These are phyloP conservation scores for Amitus sp. DNA, from an alignment of 2,888 invertebrate species.

Conservation along the genomic window DNA sequence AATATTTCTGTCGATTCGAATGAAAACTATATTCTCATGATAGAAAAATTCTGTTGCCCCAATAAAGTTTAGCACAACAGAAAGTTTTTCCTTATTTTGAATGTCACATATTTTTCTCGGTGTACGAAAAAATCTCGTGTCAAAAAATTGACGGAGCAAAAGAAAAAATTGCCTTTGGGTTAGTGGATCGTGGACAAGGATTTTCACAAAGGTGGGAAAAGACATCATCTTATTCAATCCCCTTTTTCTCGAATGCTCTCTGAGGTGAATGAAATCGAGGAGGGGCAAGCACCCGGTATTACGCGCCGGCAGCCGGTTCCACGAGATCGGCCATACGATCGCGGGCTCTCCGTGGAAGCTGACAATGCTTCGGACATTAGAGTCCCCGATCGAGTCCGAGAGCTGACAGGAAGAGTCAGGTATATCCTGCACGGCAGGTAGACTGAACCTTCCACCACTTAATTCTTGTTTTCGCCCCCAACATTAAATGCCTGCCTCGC, in stretches of 20 bases:
- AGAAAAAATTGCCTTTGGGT: too few species aligned
- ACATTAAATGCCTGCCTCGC: conserved; percentile 41
- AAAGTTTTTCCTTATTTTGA: too few species aligned
- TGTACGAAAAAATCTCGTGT: too few species aligned
- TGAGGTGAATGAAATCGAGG: conserved; percentile 36
- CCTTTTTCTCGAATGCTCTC: conserved; percentile 29
- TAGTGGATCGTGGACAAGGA: too few species aligned
- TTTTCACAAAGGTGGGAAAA: conserved; percentile 39
- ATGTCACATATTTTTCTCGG: too few species aligned
- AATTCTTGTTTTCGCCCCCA: conserved; percentile 44
- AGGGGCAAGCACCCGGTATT: conserved; percentile 34
- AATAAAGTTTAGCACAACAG: too few species aligned
- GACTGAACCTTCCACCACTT: conserved; percentile 33
- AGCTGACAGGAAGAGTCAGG: conserved; percentile 38
- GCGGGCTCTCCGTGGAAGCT: conserved; percentile 11
- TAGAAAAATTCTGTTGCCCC: too few species aligned
- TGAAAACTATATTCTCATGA: too few species aligned
- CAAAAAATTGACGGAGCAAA: too few species aligned
- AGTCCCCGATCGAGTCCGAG: conserved; percentile 20
- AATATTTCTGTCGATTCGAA: too few species aligned
- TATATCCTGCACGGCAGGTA: conserved; percentile 29
- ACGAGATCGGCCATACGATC: conserved; percentile 23
- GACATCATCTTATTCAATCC: conserved; percentile 25
- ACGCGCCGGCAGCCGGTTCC: conserved; percentile 33
- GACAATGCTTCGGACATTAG: conserved; percentile 27